These are phyloP conservation scores for Cavia porcellus DNA, from an alignment of 2,113 vertebrate species.

Conservation along the genomic window DNA sequence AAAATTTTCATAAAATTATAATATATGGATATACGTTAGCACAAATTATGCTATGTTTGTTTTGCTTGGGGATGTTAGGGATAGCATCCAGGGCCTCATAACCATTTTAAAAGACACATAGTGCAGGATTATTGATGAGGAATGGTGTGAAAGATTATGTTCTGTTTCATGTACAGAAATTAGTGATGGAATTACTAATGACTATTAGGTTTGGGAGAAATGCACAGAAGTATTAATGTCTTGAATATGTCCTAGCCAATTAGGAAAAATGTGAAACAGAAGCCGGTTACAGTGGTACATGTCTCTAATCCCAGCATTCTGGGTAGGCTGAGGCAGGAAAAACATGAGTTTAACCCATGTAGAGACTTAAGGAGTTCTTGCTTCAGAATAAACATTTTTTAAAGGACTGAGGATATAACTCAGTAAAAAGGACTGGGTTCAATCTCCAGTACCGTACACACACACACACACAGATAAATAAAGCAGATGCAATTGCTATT, in stretches of 20 bases:
- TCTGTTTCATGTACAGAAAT: background rate
- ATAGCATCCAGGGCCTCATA: no score
- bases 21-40: background rate
- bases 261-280: background rate
- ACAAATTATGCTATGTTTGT: background rate
- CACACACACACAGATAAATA: background rate
- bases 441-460: background rate
- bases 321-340: background rate
- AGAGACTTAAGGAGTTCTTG: background rate
- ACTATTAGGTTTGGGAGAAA: background rate
- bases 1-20: background rate
- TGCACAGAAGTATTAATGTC: background rate
- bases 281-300: background rate
- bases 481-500: conserved; percentile 2
- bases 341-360: background rate
- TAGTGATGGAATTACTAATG: background rate
- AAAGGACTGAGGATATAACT: background rate
- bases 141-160: no score
- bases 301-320: background rate
- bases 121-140: background rate
- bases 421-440: background rate
- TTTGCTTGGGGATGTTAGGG: background rate
- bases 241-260: background rate
- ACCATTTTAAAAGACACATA: background rate
- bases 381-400: background rate